Base-by-base conservation (phyloP, 1,140 invertebrate genomes). In the Ctenoplectra terminalis region DNA sequence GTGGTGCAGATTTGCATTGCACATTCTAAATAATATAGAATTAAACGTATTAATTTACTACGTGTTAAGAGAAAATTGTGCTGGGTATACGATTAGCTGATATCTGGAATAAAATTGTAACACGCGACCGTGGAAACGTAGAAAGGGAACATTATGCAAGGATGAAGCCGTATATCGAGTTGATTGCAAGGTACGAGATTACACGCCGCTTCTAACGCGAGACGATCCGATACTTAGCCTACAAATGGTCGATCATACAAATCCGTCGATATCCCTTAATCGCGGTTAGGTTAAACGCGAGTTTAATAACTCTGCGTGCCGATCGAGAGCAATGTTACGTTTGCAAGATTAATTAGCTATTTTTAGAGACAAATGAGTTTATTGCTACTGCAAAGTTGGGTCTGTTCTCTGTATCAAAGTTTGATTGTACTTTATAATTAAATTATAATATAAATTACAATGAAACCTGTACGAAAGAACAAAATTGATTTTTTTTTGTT, bases 161-260 rank as follows among this genome's bases (percentile, higher is more conserved):
- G 17, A 34, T 5, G 23, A 52, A 69, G 31, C 31, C 23, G 8
- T 56, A n/a, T 20, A 15, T 56, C 4, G 7, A 13, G 17, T 29
- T 34, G 52, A 58, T 56, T 72, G 43, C 23, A 29, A 71, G 34
- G 29, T 20, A 37, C 48, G 67, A 71, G 50, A 71, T 56, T 37
- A 40, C 34, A 56, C n/a, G 23, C 0, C 5, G 50, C 50, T n/a
- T 48, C 17, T 40, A 54, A 8, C 8, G 23, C 26, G 4, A 43
- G 15, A 71, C 37, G n/a, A 50, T n/a, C 3, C 6, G 29, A 26
- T 29, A 13, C 50, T 71, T 43, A 20, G 11, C n/a, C n/a, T 56
- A 71, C 1, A 56, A 54, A 50, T 50, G 26, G 26, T 23, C 66
- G 17, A 31, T 31, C 2, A 13, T n/a, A 15, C 23, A 17, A 64